Evolutionary conservation across 35 echinoderm and acorn worm genomes (phyloP), one percentile per base, ranked within the genome.

Genomic region (Lytechinus pictus): DNA sequence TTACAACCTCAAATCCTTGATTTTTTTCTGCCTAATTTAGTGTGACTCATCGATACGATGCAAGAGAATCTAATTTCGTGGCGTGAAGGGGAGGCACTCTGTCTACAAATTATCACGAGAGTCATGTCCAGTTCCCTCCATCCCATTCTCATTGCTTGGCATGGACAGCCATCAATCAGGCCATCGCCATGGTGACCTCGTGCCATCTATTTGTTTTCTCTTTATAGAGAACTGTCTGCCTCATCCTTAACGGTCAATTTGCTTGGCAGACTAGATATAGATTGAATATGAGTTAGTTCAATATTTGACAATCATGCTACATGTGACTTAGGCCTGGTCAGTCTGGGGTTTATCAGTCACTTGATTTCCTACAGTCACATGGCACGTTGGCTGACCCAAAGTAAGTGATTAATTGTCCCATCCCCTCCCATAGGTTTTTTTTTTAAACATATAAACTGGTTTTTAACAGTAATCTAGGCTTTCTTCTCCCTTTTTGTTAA

Each of bases 41-140:
- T 16, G 66, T 79, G 66, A 79, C 66, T 79, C 66, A 79, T 79
- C 66, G 1, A 14, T 79, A 24, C 19, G 19, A 13, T 5, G 61
- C 66, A 79, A 79, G 66, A 79, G 66, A 79, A 79, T 79, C 66
- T 79, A 79, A 79, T 79, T 79, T 79, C 6, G 66, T 79, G 66
- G 66, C 66, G 66, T 79, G 66, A 79, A 79, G 19, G 66, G 66
- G 66, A 79, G 66, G 66, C 66, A 79, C 66, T 79, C 66, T 79
- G 66, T 79, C 66, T 79, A 79, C 66, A 79, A 79, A 79, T 79
- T 79, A 79, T 79, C 66, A 79, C 66, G n/a, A 79, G 66, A 79
- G 66, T 24, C 66, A 79, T 16, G 66, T 79, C 66, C 66, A 79
- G 66, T 79, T 16, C 66, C 66, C 33, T 44, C 66, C 66, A 79